Percentiles rank a stretch among this genome's conserved stretches.
Evolutionary conservation across 2,113 vertebrate genomes (phyloP).

Genomic region (Nannobrachium achirus): DNA sequence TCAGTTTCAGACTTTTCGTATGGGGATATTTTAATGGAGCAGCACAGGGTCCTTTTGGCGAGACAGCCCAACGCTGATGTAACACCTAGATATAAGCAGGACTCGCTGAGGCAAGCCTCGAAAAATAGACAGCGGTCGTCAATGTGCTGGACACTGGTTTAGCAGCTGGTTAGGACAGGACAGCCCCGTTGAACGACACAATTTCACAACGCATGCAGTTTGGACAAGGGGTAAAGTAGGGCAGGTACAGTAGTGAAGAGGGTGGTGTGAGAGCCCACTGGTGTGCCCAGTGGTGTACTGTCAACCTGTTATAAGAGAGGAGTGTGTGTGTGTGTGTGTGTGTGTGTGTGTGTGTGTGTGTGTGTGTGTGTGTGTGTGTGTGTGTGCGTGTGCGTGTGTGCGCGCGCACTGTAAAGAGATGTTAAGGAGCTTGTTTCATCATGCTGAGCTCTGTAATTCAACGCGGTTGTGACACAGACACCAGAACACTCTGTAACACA

Average conservation of each 20-base stretch:
- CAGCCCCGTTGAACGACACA: no score
- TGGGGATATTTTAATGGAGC: no score
- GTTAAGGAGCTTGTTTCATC: constrained; percentile 69
- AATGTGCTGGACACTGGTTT: no score
- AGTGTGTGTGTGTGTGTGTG: not conserved
- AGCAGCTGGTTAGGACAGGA: no score
- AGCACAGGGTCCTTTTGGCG: no score
- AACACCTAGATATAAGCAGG: no score
- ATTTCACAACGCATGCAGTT: no score
- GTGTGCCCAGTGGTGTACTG: constrained; percentile 27
- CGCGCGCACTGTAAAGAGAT: constrained; percentile 56
- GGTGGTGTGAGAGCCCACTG: constrained; percentile 19
- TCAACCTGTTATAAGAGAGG: constrained; percentile 52
- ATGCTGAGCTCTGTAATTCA: constrained; percentile 69
- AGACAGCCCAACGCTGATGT: no score
- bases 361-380: constrained; percentile 18
- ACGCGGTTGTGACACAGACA: constrained; percentile 60
- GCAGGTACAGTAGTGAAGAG: constrained; percentile 18
- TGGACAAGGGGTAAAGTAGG: constrained; percentile 12
- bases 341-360: constrained; percentile 1
- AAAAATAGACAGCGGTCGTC: no score
- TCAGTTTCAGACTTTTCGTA: no score
- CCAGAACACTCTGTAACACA: constrained; percentile 59
- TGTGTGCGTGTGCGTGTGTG: constrained; percentile 2
- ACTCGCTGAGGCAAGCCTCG: no score